Conservation (phyloP, 2,888 invertebrate species). For the Ormyrus labotus region DNA sequence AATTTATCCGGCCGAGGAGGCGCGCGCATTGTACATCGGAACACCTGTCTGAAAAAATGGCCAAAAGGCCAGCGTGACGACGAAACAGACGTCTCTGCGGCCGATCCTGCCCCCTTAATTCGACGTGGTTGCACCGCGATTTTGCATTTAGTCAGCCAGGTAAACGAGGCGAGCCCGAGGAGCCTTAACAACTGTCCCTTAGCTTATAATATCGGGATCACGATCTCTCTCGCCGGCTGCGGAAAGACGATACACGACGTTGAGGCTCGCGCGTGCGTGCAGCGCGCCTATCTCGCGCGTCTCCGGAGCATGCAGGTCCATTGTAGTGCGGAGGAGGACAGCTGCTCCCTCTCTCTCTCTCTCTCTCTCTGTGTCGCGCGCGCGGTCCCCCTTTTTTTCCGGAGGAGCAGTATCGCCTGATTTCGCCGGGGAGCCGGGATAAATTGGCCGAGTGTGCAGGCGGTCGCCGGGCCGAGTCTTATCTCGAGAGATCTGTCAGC, state of each 20-base stretch:
- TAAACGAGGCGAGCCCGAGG: not conserved
- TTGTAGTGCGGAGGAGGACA: slow-evolving; percentile 29
- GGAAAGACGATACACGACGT: not conserved
- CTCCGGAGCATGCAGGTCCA: slow-evolving; percentile 10
- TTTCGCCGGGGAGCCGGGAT: not conserved
- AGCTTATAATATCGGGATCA: slow-evolving; percentile 22
- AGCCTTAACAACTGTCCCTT: slow-evolving; percentile 35
- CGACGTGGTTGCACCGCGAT: slow-evolving; percentile 4
- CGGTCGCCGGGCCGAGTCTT: not conserved
- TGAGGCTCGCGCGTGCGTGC: slow-evolving; percentile 14
- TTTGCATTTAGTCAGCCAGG: not conserved
- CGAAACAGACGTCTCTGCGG: not conserved
- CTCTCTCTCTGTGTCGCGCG: not conserved
- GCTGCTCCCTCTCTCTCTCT: not conserved
- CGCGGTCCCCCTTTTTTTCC: not conserved
- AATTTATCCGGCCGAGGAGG: too few relatives aligned
- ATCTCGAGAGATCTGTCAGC: too few relatives aligned
- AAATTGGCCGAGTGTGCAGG: slow-evolving; percentile 26
- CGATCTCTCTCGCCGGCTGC: slow-evolving; percentile 24
- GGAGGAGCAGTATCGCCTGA: not conserved
- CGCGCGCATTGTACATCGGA: too few relatives aligned
- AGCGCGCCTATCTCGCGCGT: not conserved
- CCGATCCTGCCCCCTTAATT: not conserved
- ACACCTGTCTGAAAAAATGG: too few relatives aligned
- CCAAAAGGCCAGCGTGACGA: too few relatives aligned